Base-by-base conservation (phyloP, 2,888 invertebrate genomes). In the Monochamus alternatus region DNA sequence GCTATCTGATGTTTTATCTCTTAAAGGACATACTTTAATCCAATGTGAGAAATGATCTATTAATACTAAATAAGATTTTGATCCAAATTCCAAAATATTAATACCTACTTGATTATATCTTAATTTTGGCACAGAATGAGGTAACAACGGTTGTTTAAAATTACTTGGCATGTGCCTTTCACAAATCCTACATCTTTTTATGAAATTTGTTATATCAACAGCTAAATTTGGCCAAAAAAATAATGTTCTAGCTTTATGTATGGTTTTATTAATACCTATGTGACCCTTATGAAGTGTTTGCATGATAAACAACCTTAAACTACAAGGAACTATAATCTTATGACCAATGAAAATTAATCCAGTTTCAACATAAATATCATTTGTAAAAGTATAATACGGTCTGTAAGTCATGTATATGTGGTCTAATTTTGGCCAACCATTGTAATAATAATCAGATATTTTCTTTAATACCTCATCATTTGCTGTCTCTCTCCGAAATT, bases 61-160 rank as follows among this genome's bases (percentile, higher is more conserved):
- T n/a, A n/a, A n/a, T n/a, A n/a, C n/a, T n/a, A n/a, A n/a, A n/a
- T n/a, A n/a, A n/a, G n/a, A n/a, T n/a, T n/a, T n/a, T n/a, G n/a
- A n/a, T n/a, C n/a, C n/a, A n/a, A n/a, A n/a, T n/a, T n/a, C n/a
- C n/a, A n/a, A n/a, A n/a, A n/a, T 81, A 73, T 82, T 78, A 10
- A 73, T 69, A 52, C 68, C 80, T 43, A 80, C 58, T 78, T 81
- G 81, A 38, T 81, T 81, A 62, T 75, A 83, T 72, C 77, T 76
- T 7, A 80, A 44, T 73, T 78, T 79, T n/a, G 81, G 81, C 8
- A 83, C 64, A 5, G 55, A 5, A 68, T 81, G 82, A 5, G 80
- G 77, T 75, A 80, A 52, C 14, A 82, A 7, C 5, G 79, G 79
- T 78, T 83, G 79, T 78, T 78, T 79, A 60, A 31, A 73, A n/a